Evolutionary conservation across 2,888 invertebrate genomes (phyloP), one percentile per base, ranked within the genome.

Genomic region (Herminia tarsipennalis): DNA sequence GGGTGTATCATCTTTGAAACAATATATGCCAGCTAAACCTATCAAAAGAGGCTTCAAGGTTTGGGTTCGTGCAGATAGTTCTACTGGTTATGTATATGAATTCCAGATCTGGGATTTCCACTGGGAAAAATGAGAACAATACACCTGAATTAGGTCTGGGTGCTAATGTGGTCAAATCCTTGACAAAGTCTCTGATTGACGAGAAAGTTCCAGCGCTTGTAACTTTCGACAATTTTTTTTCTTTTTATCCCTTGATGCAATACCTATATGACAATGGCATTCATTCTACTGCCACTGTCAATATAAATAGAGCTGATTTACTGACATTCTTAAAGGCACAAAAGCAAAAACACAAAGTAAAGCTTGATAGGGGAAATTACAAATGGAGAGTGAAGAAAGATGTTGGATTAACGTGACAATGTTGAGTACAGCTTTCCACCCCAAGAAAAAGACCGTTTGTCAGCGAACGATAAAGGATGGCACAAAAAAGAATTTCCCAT

Each of bases 41-140:
- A 57, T 68, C 38, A 70, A 70, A 55, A 47, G 65, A 27, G 67
- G 66, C n/a, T 69, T 48, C 35, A 69, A 70, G 44, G 49, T 63
- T 27, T 69, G 70, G 65, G 55, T 49, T 24, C 47, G 62, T 17
- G 56, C 51, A 35, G 66, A 66, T 49, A 34, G 48, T 13, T 12
- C 37, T 9, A 58, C 49, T 29, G 66, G 63, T 14, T 68, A 58
- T 32, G 25, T 68, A 27, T 66, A 56, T 27, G 30, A 58, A 14
- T 67, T 59, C 35, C 20, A 67, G 18, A 22, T 66, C n/a, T n/a
- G n/a, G n/a, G n/a, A n/a, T 17, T 68, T 62, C 64, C 36, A 57
- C 61, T 14, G 60, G 65, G 13, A 62, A 57, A 44, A n/a, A 60
- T 14, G 27, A 56, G 8, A 45, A 40, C 35, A 52, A 44, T 9